Evolutionary conservation across 2,888 invertebrate species (phyloP), one percentile per base, ranked within the genome.

Genomic region (Dynastes grantii): DNA sequence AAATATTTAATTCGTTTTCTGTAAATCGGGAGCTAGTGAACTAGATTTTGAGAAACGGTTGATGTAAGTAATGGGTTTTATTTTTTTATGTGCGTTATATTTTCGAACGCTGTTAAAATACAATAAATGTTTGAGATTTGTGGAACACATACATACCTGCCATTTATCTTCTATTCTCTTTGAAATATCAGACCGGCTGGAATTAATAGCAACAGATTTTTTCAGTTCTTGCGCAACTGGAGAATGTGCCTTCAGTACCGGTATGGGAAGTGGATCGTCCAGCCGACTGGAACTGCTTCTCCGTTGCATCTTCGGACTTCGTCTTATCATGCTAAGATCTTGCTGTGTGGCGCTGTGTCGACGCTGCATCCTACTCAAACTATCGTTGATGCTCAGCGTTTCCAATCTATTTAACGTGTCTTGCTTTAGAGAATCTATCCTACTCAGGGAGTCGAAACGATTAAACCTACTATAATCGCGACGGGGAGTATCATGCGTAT

Each of bases 221-320:
- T 87, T 87, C 78, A 89, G 83, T 83, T 89, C 89, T 83, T 87
- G 87, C 80, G 88, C 89, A 76, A 89, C 88, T 40, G 89, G 89
- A 76, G 88, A 88, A 81, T 87, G 88, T 76, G 88, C 93, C 80
- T 92, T 90, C 78, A 94, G 85, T 29, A 94, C 89, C 0, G 94
- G 93, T 85, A 93, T 92, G 0, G 93, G 92, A 51, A 93, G 86
- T 58, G 90, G 87, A 85, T 88, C 91, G 87, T 91, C 75, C 90
- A 91, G 76, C 88, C 92, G 81, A 89, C 91, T n/a, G 81, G 91
- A 82, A 88, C 91, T 80, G 90, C 92, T 79, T 88, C 92, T 32
- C 88, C 91, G 9, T 84, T 91, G 78, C 88, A 91, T 65, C 87
- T 92, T 78, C 83, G 91, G 85, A 87, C 91, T 85, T 89, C 90